Evolutionary conservation across 1,140 invertebrate species (phyloP).

Genomic region (Homalodisca vitripennis): DNA sequence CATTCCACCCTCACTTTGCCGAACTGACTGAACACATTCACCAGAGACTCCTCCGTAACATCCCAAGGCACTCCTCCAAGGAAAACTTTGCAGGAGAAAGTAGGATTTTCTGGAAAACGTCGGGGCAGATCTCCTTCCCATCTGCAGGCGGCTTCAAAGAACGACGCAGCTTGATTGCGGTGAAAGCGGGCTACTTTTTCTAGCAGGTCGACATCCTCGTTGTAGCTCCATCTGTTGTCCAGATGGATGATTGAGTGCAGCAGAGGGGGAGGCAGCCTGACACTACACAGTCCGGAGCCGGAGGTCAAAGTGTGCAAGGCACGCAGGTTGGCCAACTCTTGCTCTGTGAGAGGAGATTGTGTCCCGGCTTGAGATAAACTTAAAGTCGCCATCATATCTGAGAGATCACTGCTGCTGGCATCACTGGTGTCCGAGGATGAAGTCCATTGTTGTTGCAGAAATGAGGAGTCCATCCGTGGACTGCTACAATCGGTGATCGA

Average conservation of each 20-base stretch:
- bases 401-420: background rate
- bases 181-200: too few species aligned
- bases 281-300: background rate
- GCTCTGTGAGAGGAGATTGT: constrained; percentile 35
- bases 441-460: background rate
- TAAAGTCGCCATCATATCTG: background rate
- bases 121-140: too few species aligned
- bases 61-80: constrained; percentile 97
- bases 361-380: too few species aligned
- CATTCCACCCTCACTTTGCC: constrained; percentile 74
- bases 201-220: too few species aligned
- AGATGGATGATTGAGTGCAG: too few species aligned
- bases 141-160: too few species aligned
- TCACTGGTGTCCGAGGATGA: background rate
- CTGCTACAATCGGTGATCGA: background rate
- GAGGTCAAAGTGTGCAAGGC: constrained; percentile 36
- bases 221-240: too few species aligned
- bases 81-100: too few species aligned
- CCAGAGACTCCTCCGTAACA: constrained; percentile 79
- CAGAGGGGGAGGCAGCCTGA: too few species aligned
- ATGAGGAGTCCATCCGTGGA: background rate
- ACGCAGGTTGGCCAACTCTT: constrained; percentile 40
- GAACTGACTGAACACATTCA: constrained; percentile 81
- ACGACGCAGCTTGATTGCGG: too few species aligned
- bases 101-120: too few species aligned